A percentile compares a stretch with the other conserved stretches of the same genome.
These are phyloP conservation scores for Halocaridina rubra DNA, from an alignment of 2,888 invertebrate species.

Conservation along the genomic window DNA sequence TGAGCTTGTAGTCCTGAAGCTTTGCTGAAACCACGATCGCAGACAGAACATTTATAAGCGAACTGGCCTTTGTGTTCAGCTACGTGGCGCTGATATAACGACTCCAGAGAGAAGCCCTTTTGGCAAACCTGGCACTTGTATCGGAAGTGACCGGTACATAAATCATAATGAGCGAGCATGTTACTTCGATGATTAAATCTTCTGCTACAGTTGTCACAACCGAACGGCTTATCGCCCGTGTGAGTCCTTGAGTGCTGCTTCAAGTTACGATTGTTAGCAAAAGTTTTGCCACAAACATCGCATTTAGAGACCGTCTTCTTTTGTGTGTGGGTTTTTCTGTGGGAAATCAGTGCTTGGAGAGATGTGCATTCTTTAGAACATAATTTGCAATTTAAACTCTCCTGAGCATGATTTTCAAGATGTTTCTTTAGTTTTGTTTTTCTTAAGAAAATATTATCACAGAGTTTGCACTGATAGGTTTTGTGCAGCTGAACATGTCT, in stretches of 20 bases:
- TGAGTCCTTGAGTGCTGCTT: slow-evolving; percentile 51
- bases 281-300: slow-evolving; percentile 50
- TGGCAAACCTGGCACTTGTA: slow-evolving; percentile 53
- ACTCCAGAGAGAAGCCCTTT: slow-evolving; percentile 57
- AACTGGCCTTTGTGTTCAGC: slow-evolving; percentile 56
- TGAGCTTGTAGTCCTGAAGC: slow-evolving; percentile 54
- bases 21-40: slow-evolving; percentile 60
- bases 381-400: slow-evolving; percentile 42
- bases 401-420: slow-evolving; percentile 51
- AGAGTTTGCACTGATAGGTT: slow-evolving; percentile 59
- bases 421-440: slow-evolving; percentile 59
- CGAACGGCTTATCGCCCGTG: slow-evolving; percentile 58
- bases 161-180: slow-evolving; percentile 54
- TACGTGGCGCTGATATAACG: slow-evolving; percentile 52
- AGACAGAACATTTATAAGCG: slow-evolving; percentile 50
- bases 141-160: slow-evolving; percentile 54
- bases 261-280: slow-evolving; percentile 60
- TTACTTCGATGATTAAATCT: slow-evolving; percentile 54
- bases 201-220: slow-evolving; percentile 56
- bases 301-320: slow-evolving; percentile 35
- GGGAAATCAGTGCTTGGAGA: slow-evolving; percentile 57
- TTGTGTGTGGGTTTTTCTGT: slow-evolving; percentile 48
- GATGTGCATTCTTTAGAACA: slow-evolving; percentile 49
- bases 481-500: slow-evolving; percentile 58
- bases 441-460: slow-evolving; percentile 52